phyloP scores from a whole-genome alignment of 2,888 invertebrate species.

The Glaucopsyche alexis region DNA sequence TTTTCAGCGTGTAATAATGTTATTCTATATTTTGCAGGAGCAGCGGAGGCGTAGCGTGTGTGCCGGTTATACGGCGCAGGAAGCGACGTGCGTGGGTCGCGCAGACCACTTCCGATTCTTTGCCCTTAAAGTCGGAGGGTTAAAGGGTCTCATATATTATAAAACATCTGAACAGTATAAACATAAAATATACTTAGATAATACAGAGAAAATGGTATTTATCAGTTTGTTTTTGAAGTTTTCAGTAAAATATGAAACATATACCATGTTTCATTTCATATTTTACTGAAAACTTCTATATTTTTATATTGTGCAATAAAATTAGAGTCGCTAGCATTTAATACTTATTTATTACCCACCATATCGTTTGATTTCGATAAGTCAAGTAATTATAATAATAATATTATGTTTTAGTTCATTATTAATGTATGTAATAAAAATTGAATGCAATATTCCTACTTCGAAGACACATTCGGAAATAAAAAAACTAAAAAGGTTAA shows the following conservation, averaged over 20 bases:
- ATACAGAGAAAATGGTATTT: not conserved
- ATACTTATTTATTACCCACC: too few relatives aligned
- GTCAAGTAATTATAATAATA: too few relatives aligned
- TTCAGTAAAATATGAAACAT: not conserved
- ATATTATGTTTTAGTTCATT: too few relatives aligned
- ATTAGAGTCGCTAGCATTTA: too few relatives aligned
- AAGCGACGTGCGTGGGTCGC: constrained; percentile 51
- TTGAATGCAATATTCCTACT: too few relatives aligned
- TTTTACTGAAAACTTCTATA: too few relatives aligned
- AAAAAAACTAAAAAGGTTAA: constrained; percentile 33
- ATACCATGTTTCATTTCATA: too few relatives aligned
- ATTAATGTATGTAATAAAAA: too few relatives aligned
- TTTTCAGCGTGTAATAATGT: not conserved
- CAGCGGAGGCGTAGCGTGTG: constrained; percentile 48
- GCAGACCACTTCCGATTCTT: constrained; percentile 60
- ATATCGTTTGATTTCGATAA: too few relatives aligned
- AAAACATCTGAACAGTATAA: constrained; percentile 29
- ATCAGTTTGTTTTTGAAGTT: not conserved
- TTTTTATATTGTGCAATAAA: too few relatives aligned
- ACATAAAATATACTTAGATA: not conserved
- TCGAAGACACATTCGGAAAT: not conserved
- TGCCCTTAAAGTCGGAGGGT: constrained; percentile 51
- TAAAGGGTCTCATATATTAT: constrained; percentile 40
- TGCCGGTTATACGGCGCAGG: constrained; percentile 47
- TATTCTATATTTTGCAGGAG: constrained; percentile 15